Percentiles rank a stretch among this genome's conserved stretches.
These are phyloP conservation scores for Ptychochromis oligacanthus DNA, from an alignment of 2,113 vertebrate species.

Conservation along the genomic window DNA sequence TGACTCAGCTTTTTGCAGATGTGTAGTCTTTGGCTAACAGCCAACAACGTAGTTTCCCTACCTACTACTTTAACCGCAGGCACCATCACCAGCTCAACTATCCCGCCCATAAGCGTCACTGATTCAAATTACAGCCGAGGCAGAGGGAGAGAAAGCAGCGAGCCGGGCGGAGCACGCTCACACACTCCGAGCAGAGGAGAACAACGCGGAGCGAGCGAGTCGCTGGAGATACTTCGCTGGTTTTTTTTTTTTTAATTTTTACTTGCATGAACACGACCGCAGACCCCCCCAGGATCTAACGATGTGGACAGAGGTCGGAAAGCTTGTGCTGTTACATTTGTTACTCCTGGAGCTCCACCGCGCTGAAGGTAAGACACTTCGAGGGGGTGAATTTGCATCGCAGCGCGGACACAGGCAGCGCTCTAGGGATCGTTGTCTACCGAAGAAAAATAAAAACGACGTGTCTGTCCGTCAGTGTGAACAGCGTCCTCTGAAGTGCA, in stretches of 20 bases:
- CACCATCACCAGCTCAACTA: constrained; percentile 15
- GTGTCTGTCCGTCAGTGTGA: background rate
- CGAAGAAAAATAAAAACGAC: background rate
- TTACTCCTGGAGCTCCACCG: constrained; percentile 75
- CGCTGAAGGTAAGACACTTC: constrained; percentile 71
- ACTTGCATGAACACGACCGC: constrained; percentile 55
- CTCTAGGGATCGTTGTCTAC: background rate
- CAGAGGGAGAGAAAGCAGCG: constrained; percentile 36
- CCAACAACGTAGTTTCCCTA: background rate
- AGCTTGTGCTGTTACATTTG: constrained; percentile 78
- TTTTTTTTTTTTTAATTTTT: constrained; percentile 17
- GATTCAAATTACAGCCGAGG: constrained; percentile 73
- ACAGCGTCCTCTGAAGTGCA: background rate
- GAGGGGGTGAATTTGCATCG: background rate
- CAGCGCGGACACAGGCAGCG: background rate
- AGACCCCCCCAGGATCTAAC: constrained; percentile 59
- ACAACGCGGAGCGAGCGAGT: constrained; percentile 15
- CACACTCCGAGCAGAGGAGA: constrained; percentile 21
- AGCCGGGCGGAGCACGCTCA: constrained; percentile 41
- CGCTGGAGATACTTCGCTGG: constrained; percentile 39
- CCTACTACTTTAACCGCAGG: constrained; percentile 24
- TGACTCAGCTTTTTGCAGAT: constrained; percentile 27
- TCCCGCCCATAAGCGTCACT: constrained; percentile 79
- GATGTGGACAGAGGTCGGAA: constrained; percentile 80
- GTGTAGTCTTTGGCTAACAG: background rate